Evolutionary conservation across 1,140 invertebrate species (phyloP).

Genomic region (Fopius arisanus): DNA sequence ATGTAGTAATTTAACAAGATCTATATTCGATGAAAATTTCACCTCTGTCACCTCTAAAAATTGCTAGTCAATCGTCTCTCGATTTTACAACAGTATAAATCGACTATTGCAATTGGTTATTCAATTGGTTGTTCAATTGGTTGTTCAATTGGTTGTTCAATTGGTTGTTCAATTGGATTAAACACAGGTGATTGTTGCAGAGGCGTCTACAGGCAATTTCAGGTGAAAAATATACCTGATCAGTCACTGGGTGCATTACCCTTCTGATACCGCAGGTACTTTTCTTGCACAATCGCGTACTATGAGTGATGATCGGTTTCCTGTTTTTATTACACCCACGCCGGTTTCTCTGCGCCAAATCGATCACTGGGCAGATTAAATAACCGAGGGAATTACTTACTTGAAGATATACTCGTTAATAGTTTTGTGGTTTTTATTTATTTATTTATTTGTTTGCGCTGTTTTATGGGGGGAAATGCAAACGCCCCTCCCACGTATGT

Average conservation of each 20-base stretch:
- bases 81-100: too few species aligned
- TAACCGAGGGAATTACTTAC: background rate
- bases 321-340: conserved; percentile 20
- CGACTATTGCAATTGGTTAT: too few species aligned
- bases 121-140: too few species aligned
- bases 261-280: background rate
- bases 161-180: too few species aligned
- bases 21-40: too few species aligned
- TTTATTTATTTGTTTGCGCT: background rate
- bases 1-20: too few species aligned
- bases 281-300: background rate
- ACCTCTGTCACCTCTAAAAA: too few species aligned
- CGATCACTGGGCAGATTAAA: conserved; percentile 20
- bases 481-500: conserved; percentile 23
- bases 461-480: conserved; percentile 2
- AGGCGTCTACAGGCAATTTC: background rate
- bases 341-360: conserved; percentile 19
- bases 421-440: background rate
- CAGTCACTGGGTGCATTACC: conserved; percentile 12
- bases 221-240: background rate
- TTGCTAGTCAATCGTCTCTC: too few species aligned
- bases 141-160: too few species aligned
- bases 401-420: conserved; percentile 23
- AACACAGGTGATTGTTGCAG: too few species aligned
- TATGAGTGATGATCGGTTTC: background rate